Evolutionary conservation across 1,140 invertebrate species (phyloP).

Genomic region (Mesaphorura yosii): DNA sequence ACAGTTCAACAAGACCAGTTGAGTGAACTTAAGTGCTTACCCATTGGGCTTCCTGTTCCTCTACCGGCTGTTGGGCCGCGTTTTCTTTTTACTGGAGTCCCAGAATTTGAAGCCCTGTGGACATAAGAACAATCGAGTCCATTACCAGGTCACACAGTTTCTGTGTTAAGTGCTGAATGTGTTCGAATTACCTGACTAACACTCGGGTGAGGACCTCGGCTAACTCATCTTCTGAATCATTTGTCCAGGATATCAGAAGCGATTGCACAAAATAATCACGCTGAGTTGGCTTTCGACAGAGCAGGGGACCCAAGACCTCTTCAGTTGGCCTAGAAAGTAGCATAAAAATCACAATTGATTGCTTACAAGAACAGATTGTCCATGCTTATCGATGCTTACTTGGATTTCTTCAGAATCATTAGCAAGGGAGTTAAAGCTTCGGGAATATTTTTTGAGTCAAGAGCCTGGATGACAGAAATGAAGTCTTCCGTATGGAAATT

Average conservation of each 20-base stretch:
- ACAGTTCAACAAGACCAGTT: too few species aligned
- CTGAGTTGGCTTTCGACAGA: conserved; percentile 19
- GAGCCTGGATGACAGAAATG: conserved; percentile 73
- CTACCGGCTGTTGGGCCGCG: conserved; percentile 48
- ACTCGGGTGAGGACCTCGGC: conserved; percentile 16
- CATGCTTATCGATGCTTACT: conserved; percentile 60
- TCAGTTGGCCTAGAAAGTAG: conserved; percentile 18
- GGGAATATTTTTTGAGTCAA: conserved; percentile 75
- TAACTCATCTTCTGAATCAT: conserved; percentile 12
- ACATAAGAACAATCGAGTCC: conserved; percentile 54
- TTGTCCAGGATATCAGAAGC: conserved; percentile 61
- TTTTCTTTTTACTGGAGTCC: conserved; percentile 79
- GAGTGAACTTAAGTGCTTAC: too few species aligned
- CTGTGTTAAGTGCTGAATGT: too few species aligned
- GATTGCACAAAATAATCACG: conserved; percentile 43
- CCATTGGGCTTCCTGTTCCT: conserved; percentile 36
- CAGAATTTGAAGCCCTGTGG: conserved; percentile 46
- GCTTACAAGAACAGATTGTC: conserved; percentile 10
- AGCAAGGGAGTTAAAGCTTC: conserved; percentile 86
- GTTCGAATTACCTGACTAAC: conserved; percentile 43
- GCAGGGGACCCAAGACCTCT: conserved; percentile 19
- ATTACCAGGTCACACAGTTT: background rate
- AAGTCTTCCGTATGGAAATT: conserved; percentile 77
- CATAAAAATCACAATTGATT: conserved; percentile 10
- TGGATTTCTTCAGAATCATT: conserved; percentile 76